These are phyloP conservation scores for Dolichotis patagonum DNA, from an alignment of 2,113 vertebrate genomes.

Conservation along the genomic window DNA sequence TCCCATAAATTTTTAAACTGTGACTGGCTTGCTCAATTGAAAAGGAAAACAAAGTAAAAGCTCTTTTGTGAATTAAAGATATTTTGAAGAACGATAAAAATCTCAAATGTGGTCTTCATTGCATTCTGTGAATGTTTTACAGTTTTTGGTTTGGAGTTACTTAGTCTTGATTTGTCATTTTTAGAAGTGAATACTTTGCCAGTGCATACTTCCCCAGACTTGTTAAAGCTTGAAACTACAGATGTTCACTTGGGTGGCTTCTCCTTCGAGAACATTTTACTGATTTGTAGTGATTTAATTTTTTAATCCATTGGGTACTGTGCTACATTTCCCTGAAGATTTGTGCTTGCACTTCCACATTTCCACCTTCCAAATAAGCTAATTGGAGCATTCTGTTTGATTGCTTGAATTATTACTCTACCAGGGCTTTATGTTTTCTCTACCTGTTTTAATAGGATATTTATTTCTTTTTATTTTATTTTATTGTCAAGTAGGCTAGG, in stretches of 20 bases:
- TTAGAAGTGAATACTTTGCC: neutral
- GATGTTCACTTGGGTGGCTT: constrained; percentile 57
- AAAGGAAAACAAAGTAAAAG: neutral
- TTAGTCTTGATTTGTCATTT: neutral
- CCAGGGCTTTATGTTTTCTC: neutral
- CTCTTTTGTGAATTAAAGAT: neutral
- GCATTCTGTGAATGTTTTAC: neutral
- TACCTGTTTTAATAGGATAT: constrained; percentile 17
- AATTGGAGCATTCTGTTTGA: constrained; percentile 39
- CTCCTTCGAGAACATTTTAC: constrained; percentile 17
- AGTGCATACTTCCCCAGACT: neutral
- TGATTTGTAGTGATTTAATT: constrained; percentile 70
- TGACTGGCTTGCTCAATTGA: neutral
- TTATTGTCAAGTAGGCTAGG: neutral
- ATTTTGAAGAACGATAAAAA: neutral
- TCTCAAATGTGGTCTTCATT: neutral
- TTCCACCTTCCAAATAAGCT: constrained; percentile 58
- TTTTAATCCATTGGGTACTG: neutral
- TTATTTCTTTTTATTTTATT: neutral
- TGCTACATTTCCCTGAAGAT: constrained; percentile 46
- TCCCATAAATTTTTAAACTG: neutral
- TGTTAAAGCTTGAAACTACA: constrained; percentile 49
- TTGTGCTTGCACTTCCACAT: constrained; percentile 34
- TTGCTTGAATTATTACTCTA: constrained; percentile 33
- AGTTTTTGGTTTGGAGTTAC: neutral